Evolutionary conservation across 2,797 vertebrate genomes (phyloP), one percentile per base, ranked within the genome.

Genomic region (Semaprochilodus insignis): DNA sequence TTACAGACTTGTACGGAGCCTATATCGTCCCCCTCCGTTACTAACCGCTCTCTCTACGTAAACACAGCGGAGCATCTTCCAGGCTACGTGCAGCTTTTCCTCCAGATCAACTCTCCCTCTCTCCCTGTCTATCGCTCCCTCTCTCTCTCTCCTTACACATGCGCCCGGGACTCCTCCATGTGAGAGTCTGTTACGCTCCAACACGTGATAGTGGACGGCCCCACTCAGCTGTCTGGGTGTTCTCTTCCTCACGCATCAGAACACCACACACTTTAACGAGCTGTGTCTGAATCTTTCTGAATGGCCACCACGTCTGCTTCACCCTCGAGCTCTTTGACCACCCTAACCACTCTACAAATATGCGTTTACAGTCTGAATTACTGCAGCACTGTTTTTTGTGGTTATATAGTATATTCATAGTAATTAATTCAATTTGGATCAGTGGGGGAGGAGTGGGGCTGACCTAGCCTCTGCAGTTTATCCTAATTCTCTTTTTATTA

Each of bases 191-290:
- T 66, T 81, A 78, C 81, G 66, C 81, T 25, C 67, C 69, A 67
- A 70, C 87, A 87, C 83, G 87, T 88, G 81, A 86, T 62, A 15
- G 36, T 60, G 74, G 72, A 55, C 25, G n/a, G 4, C 21, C 44
- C 36, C 40, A 31, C 31, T 31, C 31, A 31, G 31, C 31, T 31
- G 31, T 31, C 31, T 31, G 31, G 17, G 31, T 21, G 1, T 10
- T 44, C 27, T 15, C 23, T 6, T 5, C 31, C 67, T 14, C 21
- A 23, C 51, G 5, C 71, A 73, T 19, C 27, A 6, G 8, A 10
- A 17, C 52, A 4, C 34, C 72, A 7, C 19, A 31, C 25, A 73
- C 52, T 54, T 17, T 19, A 54, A 17, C 52, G 17, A 48, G 44
- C 44, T 2, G 44, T 13, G 10, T 48, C 44, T 10, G 10, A 7